These are phyloP conservation scores for Apamea epomidion DNA, from an alignment of 2,888 invertebrate species.

Conservation along the genomic window DNA sequence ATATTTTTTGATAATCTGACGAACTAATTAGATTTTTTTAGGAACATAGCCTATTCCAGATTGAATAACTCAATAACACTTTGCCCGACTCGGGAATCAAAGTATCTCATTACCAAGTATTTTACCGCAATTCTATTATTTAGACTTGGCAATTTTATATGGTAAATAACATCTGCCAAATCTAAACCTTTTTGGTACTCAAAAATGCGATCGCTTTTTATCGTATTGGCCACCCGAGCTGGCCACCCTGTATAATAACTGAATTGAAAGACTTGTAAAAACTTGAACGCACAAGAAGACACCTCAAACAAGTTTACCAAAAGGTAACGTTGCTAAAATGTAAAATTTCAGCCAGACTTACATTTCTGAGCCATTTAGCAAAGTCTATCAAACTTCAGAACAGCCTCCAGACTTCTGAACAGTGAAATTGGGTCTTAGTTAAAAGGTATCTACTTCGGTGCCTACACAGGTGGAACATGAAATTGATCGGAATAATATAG, in stretches of 20 bases:
- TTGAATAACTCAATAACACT: background rate
- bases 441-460: background rate
- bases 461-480: constrained; percentile 24
- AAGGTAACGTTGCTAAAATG: constrained; percentile 6
- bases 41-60: no score
- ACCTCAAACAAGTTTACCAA: background rate
- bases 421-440: constrained; percentile 47
- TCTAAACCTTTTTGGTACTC: background rate
- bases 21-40: no score
- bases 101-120: background rate
- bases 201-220: background rate
- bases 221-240: background rate
- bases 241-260: background rate
- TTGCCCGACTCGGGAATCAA: background rate
- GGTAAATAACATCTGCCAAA: background rate
- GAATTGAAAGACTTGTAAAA: background rate
- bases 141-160: background rate
- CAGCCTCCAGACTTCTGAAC: constrained; percentile 21
- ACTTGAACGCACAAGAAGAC: background rate
- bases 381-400: constrained; percentile 22
- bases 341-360: constrained; percentile 20
- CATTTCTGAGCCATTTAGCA: constrained; percentile 42
- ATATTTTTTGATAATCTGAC: no score
- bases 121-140: no score
- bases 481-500: constrained; percentile 43